phyloP scores from a whole-genome alignment of 2,113 vertebrate species.

The Mesembrinibis cayennensis region DNA sequence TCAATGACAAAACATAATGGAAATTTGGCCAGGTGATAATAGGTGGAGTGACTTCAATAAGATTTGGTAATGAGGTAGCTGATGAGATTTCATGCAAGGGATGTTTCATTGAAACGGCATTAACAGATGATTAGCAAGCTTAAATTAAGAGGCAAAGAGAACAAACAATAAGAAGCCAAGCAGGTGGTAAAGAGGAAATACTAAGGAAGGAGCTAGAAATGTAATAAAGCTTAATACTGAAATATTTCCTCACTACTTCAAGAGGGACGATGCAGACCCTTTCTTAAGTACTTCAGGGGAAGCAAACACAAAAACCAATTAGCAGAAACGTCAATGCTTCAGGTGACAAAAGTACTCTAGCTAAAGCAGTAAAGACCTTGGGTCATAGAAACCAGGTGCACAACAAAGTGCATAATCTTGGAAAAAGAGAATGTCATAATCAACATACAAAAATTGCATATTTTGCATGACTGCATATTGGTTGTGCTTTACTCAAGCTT shows the following conservation, averaged over 20 bases:
- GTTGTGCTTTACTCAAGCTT: neutral
- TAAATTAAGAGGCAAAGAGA: constrained; percentile 32
- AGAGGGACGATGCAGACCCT: neutral
- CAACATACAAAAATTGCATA: neutral
- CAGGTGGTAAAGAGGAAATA: constrained; percentile 20
- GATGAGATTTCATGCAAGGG: constrained; percentile 39
- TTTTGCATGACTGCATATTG: neutral
- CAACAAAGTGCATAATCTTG: neutral
- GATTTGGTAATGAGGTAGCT: constrained; percentile 35
- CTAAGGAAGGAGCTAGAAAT: constrained; percentile 6
- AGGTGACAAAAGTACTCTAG: neutral
- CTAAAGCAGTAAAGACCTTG: neutral
- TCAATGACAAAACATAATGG: constrained; percentile 35
- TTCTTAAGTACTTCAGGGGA: neutral
- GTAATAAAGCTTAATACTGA: neutral
- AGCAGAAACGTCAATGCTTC: neutral
- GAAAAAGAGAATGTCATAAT: neutral
- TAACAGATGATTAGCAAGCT: constrained; percentile 47
- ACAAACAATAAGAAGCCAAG: constrained; percentile 21
- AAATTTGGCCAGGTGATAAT: constrained; percentile 21
- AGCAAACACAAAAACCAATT: constrained; percentile 14
- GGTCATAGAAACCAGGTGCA: neutral
- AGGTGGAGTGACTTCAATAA: constrained; percentile 23
- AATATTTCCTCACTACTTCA: constrained; percentile 20
- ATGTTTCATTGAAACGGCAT: constrained; percentile 26